These are phyloP conservation scores for Guaruba guarouba DNA, from an alignment of 2,113 vertebrate genomes.

Conservation along the genomic window DNA sequence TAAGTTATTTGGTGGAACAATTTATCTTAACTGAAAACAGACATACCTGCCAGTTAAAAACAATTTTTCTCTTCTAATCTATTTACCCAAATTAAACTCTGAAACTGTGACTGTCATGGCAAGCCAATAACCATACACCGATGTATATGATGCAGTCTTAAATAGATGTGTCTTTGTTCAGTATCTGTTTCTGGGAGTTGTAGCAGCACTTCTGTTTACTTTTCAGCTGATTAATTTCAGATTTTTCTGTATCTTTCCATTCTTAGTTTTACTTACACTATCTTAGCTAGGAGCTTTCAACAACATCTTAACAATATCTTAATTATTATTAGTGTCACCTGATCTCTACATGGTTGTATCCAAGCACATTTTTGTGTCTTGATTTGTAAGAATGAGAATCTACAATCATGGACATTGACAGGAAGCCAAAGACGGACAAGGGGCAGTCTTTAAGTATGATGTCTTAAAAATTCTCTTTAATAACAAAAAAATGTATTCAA, in stretches of 20 bases:
- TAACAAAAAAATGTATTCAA: neutral
- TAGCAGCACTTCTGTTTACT: neutral
- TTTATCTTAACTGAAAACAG: conserved; percentile 50
- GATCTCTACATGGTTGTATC: neutral
- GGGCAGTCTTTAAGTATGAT: neutral
- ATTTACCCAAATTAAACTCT: conserved; percentile 55
- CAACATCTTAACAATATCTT: neutral
- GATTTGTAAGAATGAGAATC: neutral
- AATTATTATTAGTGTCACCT: neutral
- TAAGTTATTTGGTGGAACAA: conserved; percentile 34
- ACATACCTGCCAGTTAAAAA: conserved; percentile 25
- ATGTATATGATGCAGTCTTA: neutral
- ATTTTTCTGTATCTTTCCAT: neutral
- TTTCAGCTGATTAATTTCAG: conserved; percentile 16
- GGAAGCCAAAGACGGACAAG: neutral
- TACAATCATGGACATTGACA: neutral
- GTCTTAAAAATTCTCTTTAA: neutral
- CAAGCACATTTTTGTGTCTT: neutral
- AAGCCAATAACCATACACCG: conserved; percentile 10
- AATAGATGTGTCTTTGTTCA: conserved; percentile 8
- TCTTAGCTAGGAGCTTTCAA: neutral
- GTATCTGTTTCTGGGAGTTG: neutral
- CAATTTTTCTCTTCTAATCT: conserved; percentile 30
- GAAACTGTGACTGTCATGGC: conserved; percentile 11
- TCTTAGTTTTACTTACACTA: neutral